Base-by-base conservation (phyloP, 2,113 vertebrate genomes). In the Dolichallabes microphthalmus region DNA sequence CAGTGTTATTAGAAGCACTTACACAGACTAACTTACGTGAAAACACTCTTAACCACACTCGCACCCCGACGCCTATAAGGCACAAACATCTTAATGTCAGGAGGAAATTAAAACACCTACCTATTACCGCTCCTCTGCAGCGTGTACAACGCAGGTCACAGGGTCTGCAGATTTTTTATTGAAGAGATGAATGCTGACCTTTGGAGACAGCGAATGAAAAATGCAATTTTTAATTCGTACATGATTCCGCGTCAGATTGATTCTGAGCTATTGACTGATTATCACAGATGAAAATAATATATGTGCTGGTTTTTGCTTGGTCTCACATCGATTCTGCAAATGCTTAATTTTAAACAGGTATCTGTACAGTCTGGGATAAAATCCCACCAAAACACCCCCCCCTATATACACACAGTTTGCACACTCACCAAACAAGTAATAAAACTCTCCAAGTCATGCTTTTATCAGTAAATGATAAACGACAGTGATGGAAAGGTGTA, bases 1-100 rank as follows among this genome's bases (percentile, higher is more conserved):
- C 30, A 0, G 55, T 22, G n/a, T 79, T 22, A 35, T 35, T 13
- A 32, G 27, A 58, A 60, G 15, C 13, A 76, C 14, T 55, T 60
- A 20, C 45, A 52, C 80, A 57, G 15, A 32, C 27, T 32, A 30
- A 69, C 32, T 14, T 32, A 32, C 32, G 2, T 60, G 55, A 60
- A 79, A 35, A 58, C 30, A 35, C 27, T 91, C 91, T 91, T 93
- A 94, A 93, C 92, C 94, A 96, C 87, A 95, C 95, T 58, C 39
- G 94, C 95, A 94, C 95, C 94, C 93, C 94, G 45, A 96, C 97
- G 95, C 96, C 98, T 96, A 95, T 93, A 93, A 97, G 97, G 96
- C 95, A 98, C 95, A 96, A 88, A 93, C 93, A 93, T 95, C 95
- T 98, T 98, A 98, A 99, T 98, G 97, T 98, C 97, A 99, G 94